Evolutionary conservation across 2,113 vertebrate genomes (phyloP).

Genomic region (Petroica traversi): DNA sequence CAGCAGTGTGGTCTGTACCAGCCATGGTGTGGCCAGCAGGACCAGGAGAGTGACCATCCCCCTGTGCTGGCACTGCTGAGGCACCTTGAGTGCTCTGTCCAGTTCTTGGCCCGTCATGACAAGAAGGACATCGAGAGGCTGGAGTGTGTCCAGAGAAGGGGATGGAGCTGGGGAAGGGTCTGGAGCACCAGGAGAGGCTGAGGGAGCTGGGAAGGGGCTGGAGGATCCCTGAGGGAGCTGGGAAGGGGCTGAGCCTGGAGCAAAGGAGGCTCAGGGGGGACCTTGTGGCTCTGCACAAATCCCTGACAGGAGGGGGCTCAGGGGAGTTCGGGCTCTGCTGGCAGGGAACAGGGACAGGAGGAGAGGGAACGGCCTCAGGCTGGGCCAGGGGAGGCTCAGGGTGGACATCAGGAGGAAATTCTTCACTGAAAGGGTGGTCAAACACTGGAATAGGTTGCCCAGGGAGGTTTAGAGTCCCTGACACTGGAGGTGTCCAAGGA

Average conservation of each 20-base stretch:
- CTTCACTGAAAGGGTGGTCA: neutral
- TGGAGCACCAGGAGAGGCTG: fast-evolving
- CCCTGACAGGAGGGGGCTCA: fast-evolving
- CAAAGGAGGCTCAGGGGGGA: neutral
- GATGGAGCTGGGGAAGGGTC: fast-evolving
- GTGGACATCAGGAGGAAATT: neutral
- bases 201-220: neutral
- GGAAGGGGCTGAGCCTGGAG: neutral
- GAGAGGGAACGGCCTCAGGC: fast-evolving
- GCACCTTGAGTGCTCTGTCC: neutral
- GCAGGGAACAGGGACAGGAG: neutral
- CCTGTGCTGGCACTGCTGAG: neutral
- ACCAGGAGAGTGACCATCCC: neutral
- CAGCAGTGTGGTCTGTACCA: neutral
- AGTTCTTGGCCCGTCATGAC: neutral
- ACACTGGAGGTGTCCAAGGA: neutral
- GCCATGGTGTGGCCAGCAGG: neutral
- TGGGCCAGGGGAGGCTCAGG: neutral
- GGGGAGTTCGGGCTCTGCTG: fast-evolving
- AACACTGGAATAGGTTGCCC: neutral
- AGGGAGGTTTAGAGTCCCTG: neutral
- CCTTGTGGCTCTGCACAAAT: fast-evolving
- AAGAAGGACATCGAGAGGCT: neutral
- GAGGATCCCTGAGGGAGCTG: neutral
- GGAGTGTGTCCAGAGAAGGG: fast-evolving